Base-by-base conservation (phyloP, 2,797 vertebrate genomes). In the Thunnus albacares region DNA sequence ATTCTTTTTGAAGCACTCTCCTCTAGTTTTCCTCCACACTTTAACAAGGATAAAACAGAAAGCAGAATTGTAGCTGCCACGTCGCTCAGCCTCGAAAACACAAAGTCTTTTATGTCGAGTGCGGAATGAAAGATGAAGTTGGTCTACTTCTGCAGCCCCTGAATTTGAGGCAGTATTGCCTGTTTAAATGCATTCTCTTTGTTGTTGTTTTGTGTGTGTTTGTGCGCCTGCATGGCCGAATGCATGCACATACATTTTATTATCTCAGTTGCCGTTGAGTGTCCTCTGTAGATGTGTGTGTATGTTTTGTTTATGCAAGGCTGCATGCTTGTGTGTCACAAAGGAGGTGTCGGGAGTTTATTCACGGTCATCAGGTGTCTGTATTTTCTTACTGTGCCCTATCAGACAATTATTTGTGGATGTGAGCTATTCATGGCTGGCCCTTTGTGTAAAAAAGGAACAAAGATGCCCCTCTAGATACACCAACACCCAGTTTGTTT, bases 1-100 rank as follows among this genome's bases (percentile, higher is more conserved):
- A 89, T 93, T 94, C 92, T 85, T 90, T 94, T 95, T 95, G 93
- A 95, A 93, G 92, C 86, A 20, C 83, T 83, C 85, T 89, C 83
- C 80, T 68, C 80, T 75, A 65, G 78, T 87, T 90, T 92, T 90
- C 84, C 87, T 90, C 79, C 80, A 79, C 83, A 82, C 79, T 90
- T 92, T 90, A 92, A 89, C 90, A 83, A 85, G 86, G 92, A 93
- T 92, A 90, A 86, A 92, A 93, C 89, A 93, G 89, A 93, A 91
- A 93, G 81, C 82, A 84, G 80, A 87, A 91, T 86, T 82, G 82
- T 82, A 86, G 90, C 85, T 81, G 82, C 87, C 84, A 85, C 86
- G 82, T 84, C 35, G 24, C 85, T 84, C 77, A 69, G 78, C 80
- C 67, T 35, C 71, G n/a, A 77, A 83, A 83, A 83, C 67, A 78